Percentiles rank a stretch among this genome's conserved stretches.
Evolutionary conservation across 92 coral and sea anemone genomes (phyloP).

Genomic region (Porites rus): DNA sequence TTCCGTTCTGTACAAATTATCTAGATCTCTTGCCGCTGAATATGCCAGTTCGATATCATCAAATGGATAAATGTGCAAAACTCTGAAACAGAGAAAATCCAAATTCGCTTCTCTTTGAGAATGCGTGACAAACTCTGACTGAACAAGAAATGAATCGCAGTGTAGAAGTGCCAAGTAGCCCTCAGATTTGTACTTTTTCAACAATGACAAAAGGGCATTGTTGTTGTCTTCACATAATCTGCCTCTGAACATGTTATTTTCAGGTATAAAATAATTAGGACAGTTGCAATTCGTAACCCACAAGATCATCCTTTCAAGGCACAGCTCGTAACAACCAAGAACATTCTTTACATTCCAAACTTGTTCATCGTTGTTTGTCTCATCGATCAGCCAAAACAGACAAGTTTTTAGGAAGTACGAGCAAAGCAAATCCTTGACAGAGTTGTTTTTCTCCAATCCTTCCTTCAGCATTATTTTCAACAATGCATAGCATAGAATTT

Average conservation of each 20-base stretch:
- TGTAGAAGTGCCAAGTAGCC: not conserved
- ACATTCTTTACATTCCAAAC: slow-evolving; percentile 42
- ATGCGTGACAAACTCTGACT: slow-evolving; percentile 2
- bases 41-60: not conserved
- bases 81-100: slow-evolving; percentile 41
- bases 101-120: slow-evolving; percentile 37
- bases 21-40: not conserved
- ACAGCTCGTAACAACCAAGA: slow-evolving; percentile 9
- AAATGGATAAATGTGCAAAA: slow-evolving; percentile 38
- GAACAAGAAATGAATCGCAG: slow-evolving; percentile 20
- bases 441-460: slow-evolving; percentile 15
- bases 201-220: not conserved
- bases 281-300: slow-evolving; percentile 31
- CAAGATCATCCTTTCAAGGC: slow-evolving; percentile 1
- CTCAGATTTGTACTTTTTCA: slow-evolving; percentile 7
- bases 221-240: not conserved
- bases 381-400: slow-evolving; percentile 51
- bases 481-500: slow-evolving; percentile 42
- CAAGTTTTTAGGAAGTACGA: slow-evolving; percentile 44
- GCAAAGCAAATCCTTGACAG: slow-evolving; percentile 26
- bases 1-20: not conserved
- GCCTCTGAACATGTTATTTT: slow-evolving; percentile 37
- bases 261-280: slow-evolving; percentile 38
- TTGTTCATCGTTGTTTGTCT: slow-evolving; percentile 27
- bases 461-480: slow-evolving; percentile 40